A percentile compares a stretch with the other conserved stretches of the same genome.
Conservation (phyloP, 2,888 invertebrate genomes). For the Plebejus anna region DNA sequence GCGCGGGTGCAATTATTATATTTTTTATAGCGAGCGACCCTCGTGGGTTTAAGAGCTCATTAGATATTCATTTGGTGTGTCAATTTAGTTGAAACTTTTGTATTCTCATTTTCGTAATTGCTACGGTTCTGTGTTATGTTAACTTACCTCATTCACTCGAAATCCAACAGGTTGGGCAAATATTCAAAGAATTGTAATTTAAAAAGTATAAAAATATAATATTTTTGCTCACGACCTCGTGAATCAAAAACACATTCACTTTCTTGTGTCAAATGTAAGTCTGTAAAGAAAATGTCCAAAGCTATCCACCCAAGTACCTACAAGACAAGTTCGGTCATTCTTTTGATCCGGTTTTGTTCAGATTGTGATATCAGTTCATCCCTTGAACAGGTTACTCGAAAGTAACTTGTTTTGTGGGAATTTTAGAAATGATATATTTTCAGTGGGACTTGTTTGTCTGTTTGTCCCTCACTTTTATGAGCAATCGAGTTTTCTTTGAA, state of each 20-base stretch:
- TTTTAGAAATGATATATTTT: conserved; percentile 37
- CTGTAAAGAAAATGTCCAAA: conserved; percentile 26
- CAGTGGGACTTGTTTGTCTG: conserved; percentile 54
- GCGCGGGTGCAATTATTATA: conserved; percentile 34
- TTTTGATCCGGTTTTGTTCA: conserved; percentile 36
- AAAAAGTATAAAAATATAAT: neutral
- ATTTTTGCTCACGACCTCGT: neutral
- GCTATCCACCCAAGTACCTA: conserved; percentile 20
- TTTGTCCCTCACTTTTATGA: conserved; percentile 40
- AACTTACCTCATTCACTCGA: neutral
- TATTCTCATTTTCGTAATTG: conserved; percentile 17
- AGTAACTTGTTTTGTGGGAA: conserved; percentile 49
- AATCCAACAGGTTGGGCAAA: neutral
- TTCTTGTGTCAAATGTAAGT: neutral
- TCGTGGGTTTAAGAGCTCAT: neutral
- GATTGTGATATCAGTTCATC: conserved; percentile 32
- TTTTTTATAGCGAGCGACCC: neutral
- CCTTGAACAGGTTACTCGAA: conserved; percentile 49
- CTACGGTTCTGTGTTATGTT: neutral
- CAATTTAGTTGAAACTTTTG: conserved; percentile 17
- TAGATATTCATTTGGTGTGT: conserved; percentile 20
- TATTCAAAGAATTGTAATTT: neutral
- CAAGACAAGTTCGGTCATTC: conserved; percentile 34
- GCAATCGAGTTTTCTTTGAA: conserved; percentile 48
- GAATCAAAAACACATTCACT: conserved; percentile 7